Evolutionary conservation across 92 coral and sea anemone genomes (phyloP), one percentile per base, ranked within the genome.

Genomic region (Metridium senile): DNA sequence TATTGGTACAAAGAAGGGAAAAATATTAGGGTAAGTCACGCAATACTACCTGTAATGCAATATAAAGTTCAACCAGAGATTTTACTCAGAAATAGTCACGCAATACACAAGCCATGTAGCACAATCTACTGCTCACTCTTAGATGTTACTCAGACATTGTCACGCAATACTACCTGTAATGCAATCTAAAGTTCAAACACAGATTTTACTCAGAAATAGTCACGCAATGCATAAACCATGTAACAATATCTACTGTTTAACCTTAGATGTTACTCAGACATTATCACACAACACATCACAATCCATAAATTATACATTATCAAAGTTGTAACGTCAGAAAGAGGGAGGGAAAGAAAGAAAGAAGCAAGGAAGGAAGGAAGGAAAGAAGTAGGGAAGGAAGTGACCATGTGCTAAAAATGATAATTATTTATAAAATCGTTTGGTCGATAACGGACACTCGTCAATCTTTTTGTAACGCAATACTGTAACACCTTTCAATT

Each of bases 11-110:
- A 28, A 26, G 80, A 76, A 1, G 85, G 89, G 45, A 69, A 54
- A 46, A 69, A 34, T 59, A 65, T 80, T 28, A 84, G 86, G 86
- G 93, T 88, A 69, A 51, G 88, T 54, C n/a, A 54, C 61, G 61
- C 61, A 54, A 54, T 45, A 45, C 17, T 17, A 45, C 52, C 8
- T 45, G 52, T 45, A 45, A 45, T 17, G 52, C 52, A 45, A 45
- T 45, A 45, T 7, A 7, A 8, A 45, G 8, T 17, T 8, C 52
- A 17, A 45, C 9, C 17, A 45, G 17, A n/a, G n/a, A n/a, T n/a
- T n/a, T n/a, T n/a, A n/a, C n/a, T n/a, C n/a, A 13, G 49, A 39
- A 39, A 39, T 9, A 2, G 26, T 54, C 61, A 54, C 61, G 17
- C 26, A 54, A 17, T 17, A 9, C 3, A 22, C 61, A 54, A 54